A percentile compares a stretch with the other conserved stretches of the same genome.
phyloP scores from a whole-genome alignment of 2,888 invertebrate species.

The Thalpophila matura region DNA sequence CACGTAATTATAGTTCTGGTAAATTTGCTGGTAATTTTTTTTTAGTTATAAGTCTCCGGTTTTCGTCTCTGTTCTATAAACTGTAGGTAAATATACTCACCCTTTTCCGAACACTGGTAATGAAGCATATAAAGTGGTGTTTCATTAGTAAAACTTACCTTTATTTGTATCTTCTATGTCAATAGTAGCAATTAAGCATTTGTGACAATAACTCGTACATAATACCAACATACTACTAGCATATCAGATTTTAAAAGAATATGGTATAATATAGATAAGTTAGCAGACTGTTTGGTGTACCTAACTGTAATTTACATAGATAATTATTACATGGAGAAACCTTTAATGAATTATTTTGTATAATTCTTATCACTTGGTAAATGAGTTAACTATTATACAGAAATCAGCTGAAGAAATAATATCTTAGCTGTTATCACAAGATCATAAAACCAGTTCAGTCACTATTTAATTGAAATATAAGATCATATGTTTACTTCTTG shows the following conservation, averaged over 20 bases:
- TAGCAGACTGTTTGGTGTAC: too few species aligned
- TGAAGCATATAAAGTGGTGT: too few species aligned
- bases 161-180: neutral
- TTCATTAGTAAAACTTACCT: too few species aligned
- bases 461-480: slow-evolving; percentile 3
- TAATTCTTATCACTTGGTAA: neutral
- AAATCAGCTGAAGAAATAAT: slow-evolving; percentile 17
- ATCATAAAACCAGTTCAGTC: slow-evolving; percentile 18
- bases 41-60: slow-evolving; percentile 7
- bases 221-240: neutral
- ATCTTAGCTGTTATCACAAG: slow-evolving; percentile 26
- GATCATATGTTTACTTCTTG: slow-evolving; percentile 8
- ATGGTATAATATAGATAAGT: too few species aligned
- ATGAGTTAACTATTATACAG: slow-evolving; percentile 4
- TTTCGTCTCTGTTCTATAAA: too few species aligned
- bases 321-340: neutral
- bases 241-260: slow-evolving; percentile 5
- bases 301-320: neutral
- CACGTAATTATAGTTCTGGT: too few species aligned
- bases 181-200: slow-evolving; percentile 28
- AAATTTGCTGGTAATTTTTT: neutral
- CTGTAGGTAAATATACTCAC: too few species aligned
- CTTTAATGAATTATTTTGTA: neutral
- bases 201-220: slow-evolving; percentile 29
- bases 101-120: too few species aligned